Conservation (phyloP, 2,888 invertebrate genomes). For the Hoplodrina ambigua region DNA sequence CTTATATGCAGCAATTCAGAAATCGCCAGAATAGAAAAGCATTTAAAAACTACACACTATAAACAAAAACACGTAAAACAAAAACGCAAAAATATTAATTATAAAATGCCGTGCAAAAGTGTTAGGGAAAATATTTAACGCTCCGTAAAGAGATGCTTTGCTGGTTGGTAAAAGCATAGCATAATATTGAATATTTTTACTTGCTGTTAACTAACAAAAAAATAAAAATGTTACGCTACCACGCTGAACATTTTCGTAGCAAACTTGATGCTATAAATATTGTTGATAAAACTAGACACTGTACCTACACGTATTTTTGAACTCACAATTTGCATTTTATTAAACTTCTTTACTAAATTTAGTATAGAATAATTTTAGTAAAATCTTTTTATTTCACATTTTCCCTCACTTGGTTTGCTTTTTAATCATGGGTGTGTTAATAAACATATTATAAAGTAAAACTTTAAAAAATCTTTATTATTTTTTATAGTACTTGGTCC, state of each 20-base stretch:
- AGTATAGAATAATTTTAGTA: no score
- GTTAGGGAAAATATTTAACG: slow-evolving; percentile 41
- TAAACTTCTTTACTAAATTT: not conserved
- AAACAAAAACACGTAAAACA: slow-evolving; percentile 21
- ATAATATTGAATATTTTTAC: slow-evolving; percentile 42
- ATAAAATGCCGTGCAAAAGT: slow-evolving; percentile 43
- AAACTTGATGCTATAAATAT: slow-evolving; percentile 24
- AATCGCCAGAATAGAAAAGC: not conserved
- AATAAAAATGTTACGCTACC: slow-evolving; percentile 7
- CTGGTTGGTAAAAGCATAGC: slow-evolving; percentile 21
- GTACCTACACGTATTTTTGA: slow-evolving; percentile 9
- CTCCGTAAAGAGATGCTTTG: slow-evolving; percentile 31
- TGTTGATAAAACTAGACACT: slow-evolving; percentile 22
- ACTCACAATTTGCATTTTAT: slow-evolving; percentile 27
- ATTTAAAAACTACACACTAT: slow-evolving; percentile 10
- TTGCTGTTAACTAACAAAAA: slow-evolving; percentile 22
- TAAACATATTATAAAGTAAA: no score
- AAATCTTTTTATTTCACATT: no score
- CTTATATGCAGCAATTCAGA: not conserved
- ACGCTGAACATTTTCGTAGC: slow-evolving; percentile 31
- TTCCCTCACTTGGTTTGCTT: no score
- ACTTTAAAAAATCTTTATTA: no score
- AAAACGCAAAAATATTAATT: slow-evolving; percentile 34
- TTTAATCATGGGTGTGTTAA: no score
- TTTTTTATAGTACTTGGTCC: no score